These are phyloP conservation scores for Erannis defoliaria DNA, from an alignment of 2,888 invertebrate species.

Conservation along the genomic window DNA sequence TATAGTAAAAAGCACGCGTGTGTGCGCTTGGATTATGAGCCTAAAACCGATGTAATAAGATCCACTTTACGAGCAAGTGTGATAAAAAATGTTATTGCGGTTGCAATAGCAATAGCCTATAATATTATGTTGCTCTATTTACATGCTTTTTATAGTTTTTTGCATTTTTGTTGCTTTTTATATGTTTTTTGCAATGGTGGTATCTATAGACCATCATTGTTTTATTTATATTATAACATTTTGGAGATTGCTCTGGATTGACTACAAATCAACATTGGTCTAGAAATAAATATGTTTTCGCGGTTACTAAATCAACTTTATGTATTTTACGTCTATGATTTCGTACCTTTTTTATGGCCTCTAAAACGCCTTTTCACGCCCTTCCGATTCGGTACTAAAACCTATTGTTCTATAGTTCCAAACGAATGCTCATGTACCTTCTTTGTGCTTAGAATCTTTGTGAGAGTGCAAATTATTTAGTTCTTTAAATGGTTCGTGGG, in stretches of 20 bases:
- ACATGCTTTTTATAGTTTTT: no score
- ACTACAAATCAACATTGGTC: background rate
- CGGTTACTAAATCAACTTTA: slow-evolving; percentile 20
- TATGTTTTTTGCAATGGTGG: no score
- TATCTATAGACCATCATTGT: no score
- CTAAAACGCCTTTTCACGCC: slow-evolving; percentile 21
- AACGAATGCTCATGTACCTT: slow-evolving; percentile 14
- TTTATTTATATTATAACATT: no score
- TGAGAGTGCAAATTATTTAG: slow-evolving; percentile 18
- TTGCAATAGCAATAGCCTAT: no score
- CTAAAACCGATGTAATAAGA: no score
- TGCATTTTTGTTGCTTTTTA: no score
- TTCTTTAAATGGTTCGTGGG: slow-evolving; percentile 17
- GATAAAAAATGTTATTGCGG: no score
- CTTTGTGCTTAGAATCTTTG: slow-evolving; percentile 23
- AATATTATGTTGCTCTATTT: no score
- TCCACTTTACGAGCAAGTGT: no score
- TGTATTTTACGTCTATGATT: slow-evolving; percentile 17
- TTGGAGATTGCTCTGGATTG: background rate
- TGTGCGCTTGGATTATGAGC: no score
- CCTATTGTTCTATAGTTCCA: slow-evolving; percentile 23
- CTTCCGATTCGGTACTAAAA: slow-evolving; percentile 23
- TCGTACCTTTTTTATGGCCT: slow-evolving; percentile 19
- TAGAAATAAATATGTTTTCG: slow-evolving; percentile 1
- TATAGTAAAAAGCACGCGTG: no score